Percentiles rank a stretch among this genome's conserved stretches.
These are phyloP conservation scores for Tinamus guttatus DNA, from an alignment of 2,113 vertebrate species.

Conservation along the genomic window DNA sequence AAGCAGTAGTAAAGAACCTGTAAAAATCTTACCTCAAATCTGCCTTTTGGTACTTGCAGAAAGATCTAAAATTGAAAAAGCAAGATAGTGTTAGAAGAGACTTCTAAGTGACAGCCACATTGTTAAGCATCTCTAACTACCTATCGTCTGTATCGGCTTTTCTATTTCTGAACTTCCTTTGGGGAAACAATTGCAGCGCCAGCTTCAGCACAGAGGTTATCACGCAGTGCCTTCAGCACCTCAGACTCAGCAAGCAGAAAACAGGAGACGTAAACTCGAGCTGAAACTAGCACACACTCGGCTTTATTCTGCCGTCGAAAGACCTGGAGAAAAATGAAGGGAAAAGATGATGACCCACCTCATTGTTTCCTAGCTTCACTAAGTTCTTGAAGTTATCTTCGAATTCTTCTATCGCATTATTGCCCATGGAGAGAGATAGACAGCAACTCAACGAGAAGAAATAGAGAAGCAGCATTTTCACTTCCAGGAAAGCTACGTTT, in stretches of 20 bases:
- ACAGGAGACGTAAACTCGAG: neutral
- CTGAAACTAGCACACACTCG: neutral
- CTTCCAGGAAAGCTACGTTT: neutral
- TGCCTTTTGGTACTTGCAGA: neutral
- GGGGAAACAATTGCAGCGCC: slow-evolving; percentile 28
- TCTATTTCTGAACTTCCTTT: slow-evolving; percentile 74
- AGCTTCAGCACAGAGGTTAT: slow-evolving; percentile 37
- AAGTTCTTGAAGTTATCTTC: fast-evolving
- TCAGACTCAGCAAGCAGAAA: neutral
- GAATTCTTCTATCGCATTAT: neutral
- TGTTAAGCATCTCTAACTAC: neutral
- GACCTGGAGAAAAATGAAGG: neutral
- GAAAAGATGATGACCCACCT: slow-evolving; percentile 23
- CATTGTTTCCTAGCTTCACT: neutral
- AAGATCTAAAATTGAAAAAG: slow-evolving; percentile 1
- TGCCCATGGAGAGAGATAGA: neutral
- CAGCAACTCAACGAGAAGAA: slow-evolving; percentile 14
- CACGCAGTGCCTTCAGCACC: neutral
- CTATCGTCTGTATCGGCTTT: slow-evolving; percentile 53
- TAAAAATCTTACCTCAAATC: slow-evolving; percentile 44
- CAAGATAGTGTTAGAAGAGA: neutral
- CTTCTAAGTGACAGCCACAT: neutral
- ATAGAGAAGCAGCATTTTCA: slow-evolving; percentile 23
- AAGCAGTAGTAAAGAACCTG: neutral
- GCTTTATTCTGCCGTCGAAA: neutral